These are phyloP conservation scores for Benthosema pterotum DNA, from an alignment of 2,797 vertebrate genomes.

Conservation along the genomic window DNA sequence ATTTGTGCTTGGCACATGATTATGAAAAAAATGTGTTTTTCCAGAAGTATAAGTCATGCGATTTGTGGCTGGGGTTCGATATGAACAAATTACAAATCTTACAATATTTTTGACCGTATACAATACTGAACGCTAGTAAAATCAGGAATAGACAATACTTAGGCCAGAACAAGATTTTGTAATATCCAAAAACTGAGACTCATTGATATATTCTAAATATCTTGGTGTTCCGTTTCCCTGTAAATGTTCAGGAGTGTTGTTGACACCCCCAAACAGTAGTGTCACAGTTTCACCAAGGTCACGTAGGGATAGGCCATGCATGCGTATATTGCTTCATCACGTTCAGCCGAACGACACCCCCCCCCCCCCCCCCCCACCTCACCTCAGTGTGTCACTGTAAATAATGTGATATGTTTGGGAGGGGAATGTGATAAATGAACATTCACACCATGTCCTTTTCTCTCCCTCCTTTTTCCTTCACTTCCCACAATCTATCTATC, in stretches of 20 bases:
- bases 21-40: constrained; percentile 20
- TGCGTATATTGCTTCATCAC: constrained; percentile 38
- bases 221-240: constrained; percentile 19
- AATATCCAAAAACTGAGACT: too few relatives aligned
- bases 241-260: constrained; percentile 10
- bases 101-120: too few relatives aligned
- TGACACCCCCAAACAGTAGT: constrained; percentile 11
- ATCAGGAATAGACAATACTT: too few relatives aligned
- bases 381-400: constrained; percentile 37
- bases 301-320: constrained; percentile 52
- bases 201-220: too few relatives aligned
- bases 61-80: neutral
- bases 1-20: neutral
- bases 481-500: constrained; percentile 36
- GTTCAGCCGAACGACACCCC: constrained; percentile 8
- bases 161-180: too few relatives aligned
- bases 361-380: too few relatives aligned
- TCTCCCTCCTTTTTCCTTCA: constrained; percentile 21
- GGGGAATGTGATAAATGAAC: constrained; percentile 68
- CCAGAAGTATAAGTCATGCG: neutral
- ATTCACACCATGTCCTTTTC: constrained; percentile 54
- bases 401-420: constrained; percentile 45
- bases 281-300: constrained; percentile 42
- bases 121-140: too few relatives aligned
- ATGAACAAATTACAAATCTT: neutral